Evolutionary conservation across 1,140 invertebrate species (phyloP).

Genomic region (Aplysia californica): DNA sequence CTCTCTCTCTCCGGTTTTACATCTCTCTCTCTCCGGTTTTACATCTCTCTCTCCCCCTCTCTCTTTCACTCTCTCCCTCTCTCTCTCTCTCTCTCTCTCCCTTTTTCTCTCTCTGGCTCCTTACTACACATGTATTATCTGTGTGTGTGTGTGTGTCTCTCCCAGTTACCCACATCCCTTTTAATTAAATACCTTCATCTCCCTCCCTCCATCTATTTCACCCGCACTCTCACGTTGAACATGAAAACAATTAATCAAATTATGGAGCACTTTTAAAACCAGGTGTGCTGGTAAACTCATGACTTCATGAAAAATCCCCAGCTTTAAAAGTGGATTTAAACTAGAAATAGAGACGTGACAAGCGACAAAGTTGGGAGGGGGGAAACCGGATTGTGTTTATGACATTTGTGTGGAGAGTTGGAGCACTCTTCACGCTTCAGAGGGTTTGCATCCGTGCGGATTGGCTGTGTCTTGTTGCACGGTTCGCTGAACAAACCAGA

Average conservation of each 20-base stretch:
- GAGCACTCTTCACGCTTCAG: neutral
- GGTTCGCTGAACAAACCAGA: neutral
- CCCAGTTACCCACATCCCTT: neutral
- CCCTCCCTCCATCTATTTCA: neutral
- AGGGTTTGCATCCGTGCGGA: neutral
- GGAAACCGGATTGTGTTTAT: no score
- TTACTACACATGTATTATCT: neutral
- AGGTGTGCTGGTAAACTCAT: neutral
- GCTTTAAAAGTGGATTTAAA: neutral
- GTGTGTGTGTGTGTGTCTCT: neutral
- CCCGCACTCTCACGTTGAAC: neutral
- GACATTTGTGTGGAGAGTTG: no score
- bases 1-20: no score
- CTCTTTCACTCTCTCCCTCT: constrained; percentile 10
- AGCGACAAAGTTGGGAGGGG: neutral
- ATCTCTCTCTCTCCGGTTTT: neutral
- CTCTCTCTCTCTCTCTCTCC: constrained; percentile 12
- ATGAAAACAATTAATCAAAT: neutral
- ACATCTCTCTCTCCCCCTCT: constrained; percentile 1
- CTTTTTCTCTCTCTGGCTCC: constrained; percentile 6
- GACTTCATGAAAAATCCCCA: neutral
- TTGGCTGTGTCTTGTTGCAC: neutral
- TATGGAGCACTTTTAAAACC: neutral
- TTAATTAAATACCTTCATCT: neutral
- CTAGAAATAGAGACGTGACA: neutral